Evolutionary conservation across 2,888 invertebrate species (phyloP), one percentile per base, ranked within the genome.

Genomic region (Branchinecta sandiegonensis): DNA sequence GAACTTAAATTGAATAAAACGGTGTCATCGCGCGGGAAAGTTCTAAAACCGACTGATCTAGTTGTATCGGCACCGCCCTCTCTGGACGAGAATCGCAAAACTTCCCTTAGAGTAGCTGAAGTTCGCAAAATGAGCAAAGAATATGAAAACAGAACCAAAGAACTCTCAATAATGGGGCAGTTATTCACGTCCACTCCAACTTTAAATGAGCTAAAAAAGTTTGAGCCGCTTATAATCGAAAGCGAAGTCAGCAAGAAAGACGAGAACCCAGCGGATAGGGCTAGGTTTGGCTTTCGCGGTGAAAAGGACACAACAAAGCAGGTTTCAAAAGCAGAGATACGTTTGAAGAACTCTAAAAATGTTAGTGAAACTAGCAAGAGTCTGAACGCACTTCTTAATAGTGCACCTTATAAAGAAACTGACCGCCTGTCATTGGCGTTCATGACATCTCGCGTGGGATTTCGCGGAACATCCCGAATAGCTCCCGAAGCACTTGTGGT

Each of bases 151-250:
- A 82, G 75, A 8, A 72, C 73, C 8, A 73, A 75, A 0, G 76
- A 77, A 63, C 78, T 82, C 65, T 88, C 88, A 2, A 77, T 89
- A 46, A 78, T 88, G 47, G 88, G 88, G 0, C 86, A 88, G 73
- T 87, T 86, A 82, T 90, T 88, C 74, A 86, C 88, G 0, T 90
- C 90, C 2, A 85, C 87, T 50, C 90, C 90, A 5, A 87, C 88
- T 74, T 81, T 90, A 23, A 56, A 56, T 56, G 63, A 56, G n/a
- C 23, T 17, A 8, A 23, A 46, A n/a, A 46, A n/a, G 14, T 46
- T 46, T 17, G 14, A 46, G 37, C 23, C 65, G n/a, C 65, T 65
- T 17, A 17, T 65, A 37, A n/a, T 37, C n/a, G 8, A n/a, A 14
- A 37, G 10, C 23, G n/a, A n/a, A 17, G 23, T n/a, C 37, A 46